phyloP scores from a whole-genome alignment of 2,113 vertebrate genomes.

The Mastomys coucha region DNA sequence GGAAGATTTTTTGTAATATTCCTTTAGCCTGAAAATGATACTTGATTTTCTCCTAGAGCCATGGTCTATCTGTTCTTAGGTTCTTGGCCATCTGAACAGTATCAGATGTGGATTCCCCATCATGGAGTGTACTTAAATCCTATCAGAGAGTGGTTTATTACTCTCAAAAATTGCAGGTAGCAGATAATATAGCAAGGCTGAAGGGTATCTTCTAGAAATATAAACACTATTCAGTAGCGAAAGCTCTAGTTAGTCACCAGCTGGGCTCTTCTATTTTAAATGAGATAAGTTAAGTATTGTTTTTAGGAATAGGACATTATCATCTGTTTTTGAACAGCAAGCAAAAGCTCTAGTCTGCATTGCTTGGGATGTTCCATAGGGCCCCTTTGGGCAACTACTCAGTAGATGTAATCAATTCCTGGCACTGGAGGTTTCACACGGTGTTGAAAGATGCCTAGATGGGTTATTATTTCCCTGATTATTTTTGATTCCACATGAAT shows the following conservation, averaged over 20 bases:
- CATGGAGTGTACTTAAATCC: background rate
- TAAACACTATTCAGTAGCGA: background rate
- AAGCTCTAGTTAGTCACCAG: background rate
- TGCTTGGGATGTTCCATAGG: background rate
- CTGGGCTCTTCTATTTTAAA: background rate
- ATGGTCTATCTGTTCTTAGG: background rate
- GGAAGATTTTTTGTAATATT: background rate
- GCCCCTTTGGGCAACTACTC: background rate
- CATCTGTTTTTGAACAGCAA: background rate
- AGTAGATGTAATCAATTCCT: too few relatives aligned
- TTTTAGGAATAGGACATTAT: background rate
- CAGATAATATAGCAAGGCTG: background rate
- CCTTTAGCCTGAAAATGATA: background rate
- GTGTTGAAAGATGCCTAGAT: background rate
- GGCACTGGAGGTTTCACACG: background rate
- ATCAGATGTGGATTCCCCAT: background rate
- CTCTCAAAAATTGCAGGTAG: background rate
- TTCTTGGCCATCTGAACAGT: background rate
- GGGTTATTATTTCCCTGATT: background rate
- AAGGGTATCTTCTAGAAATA: background rate
- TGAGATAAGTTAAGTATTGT: background rate
- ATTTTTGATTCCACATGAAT: background rate
- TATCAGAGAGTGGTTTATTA: background rate
- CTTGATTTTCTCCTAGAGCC: background rate
- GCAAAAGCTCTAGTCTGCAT: background rate